These are phyloP conservation scores for Caloenas nicobarica DNA, from an alignment of 2,113 vertebrate genomes.

Conservation along the genomic window DNA sequence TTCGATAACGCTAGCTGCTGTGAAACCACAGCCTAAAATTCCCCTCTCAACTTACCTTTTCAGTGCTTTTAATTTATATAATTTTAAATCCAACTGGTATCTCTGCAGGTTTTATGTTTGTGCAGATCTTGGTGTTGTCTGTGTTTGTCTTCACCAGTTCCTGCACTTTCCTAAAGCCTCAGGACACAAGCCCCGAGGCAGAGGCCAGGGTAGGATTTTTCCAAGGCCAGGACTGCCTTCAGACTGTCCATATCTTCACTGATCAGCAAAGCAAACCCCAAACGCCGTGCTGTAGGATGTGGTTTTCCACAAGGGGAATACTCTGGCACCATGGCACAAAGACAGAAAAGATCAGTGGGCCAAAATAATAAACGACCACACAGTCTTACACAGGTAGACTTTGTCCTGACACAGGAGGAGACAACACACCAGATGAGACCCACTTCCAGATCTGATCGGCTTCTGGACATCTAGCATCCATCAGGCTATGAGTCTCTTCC, in stretches of 20 bases:
- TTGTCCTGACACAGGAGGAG: background rate
- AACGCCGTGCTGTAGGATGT: background rate
- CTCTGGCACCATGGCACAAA: background rate
- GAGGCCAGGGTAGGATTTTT: background rate
- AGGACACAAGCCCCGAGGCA: background rate
- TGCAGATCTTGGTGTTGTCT: background rate
- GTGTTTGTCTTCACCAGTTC: background rate
- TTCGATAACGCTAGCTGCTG: background rate
- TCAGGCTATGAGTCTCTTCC: background rate
- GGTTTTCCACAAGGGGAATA: background rate
- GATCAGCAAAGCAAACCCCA: background rate
- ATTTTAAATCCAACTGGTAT: background rate
- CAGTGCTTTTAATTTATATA: background rate
- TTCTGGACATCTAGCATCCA: background rate
- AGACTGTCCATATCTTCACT: background rate
- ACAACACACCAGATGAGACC: background rate
- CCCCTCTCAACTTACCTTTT: background rate
- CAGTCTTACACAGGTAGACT: background rate
- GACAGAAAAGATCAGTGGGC: background rate
- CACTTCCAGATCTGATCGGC: background rate
- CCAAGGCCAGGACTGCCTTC: background rate
- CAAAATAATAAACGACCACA: background rate
- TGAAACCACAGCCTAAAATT: background rate
- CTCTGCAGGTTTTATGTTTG: background rate
- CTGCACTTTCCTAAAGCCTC: background rate